Percentiles rank a stretch among this genome's conserved stretches.
phyloP scores from a whole-genome alignment of 1,140 invertebrate genomes.

The Nasonia longicornis region DNA sequence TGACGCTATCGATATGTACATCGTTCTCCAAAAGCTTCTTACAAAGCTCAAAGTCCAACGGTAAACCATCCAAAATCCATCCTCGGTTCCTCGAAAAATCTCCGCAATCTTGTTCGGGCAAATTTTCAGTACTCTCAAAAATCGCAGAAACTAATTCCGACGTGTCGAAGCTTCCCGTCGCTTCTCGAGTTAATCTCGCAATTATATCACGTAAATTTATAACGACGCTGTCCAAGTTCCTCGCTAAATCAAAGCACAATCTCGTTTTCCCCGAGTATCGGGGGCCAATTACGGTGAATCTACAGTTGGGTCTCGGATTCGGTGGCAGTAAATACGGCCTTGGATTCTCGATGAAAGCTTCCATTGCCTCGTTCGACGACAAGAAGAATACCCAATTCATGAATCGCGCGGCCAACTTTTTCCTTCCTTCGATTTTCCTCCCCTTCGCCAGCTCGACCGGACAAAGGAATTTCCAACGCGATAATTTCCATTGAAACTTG shows the following conservation, averaged over 20 bases:
- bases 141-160: conserved; percentile 65
- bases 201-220: conserved; percentile 50
- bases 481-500: conserved; percentile 63
- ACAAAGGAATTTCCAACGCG: conserved; percentile 72
- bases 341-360: conserved; percentile 72
- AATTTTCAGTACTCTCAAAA: conserved; percentile 58
- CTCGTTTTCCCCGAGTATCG: conserved; percentile 61
- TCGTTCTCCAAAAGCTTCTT: conserved; percentile 61
- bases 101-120: conserved; percentile 50
- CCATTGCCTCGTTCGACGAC: conserved; percentile 63
- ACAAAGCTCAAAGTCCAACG: conserved; percentile 67
- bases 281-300: conserved; percentile 66
- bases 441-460: conserved; percentile 72
- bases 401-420: conserved; percentile 70
- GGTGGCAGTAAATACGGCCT: conserved; percentile 67
- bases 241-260: conserved; percentile 58
- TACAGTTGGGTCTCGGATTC: conserved; percentile 60
- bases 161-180: not conserved
- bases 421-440: conserved; percentile 61
- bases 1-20: conserved; percentile 69
- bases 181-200: not conserved
- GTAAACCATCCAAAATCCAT: conserved; percentile 73
- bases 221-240: conserved; percentile 56
- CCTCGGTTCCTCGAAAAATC: conserved; percentile 61
- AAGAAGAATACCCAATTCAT: conserved; percentile 73